A percentile compares a stretch with the other conserved stretches of the same genome.
These are phyloP conservation scores for Microplitis manilae DNA, from an alignment of 2,888 invertebrate genomes.

Conservation along the genomic window DNA sequence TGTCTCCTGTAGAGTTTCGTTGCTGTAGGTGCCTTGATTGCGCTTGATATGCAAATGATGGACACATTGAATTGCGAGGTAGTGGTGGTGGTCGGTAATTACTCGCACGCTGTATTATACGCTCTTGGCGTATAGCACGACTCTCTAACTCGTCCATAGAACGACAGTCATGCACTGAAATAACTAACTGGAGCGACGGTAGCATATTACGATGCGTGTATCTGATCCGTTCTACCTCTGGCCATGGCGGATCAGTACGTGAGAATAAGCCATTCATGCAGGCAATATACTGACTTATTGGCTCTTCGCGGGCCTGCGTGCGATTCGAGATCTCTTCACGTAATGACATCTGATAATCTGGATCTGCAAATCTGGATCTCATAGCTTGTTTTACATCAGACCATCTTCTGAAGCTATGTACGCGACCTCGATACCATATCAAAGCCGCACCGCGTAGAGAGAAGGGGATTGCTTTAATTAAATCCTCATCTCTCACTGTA, in stretches of 20 bases:
- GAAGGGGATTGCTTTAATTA: not conserved
- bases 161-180: not conserved
- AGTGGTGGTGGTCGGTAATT: not conserved
- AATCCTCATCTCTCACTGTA: not conserved
- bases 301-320: not conserved
- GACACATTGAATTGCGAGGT: not conserved
- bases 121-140: not conserved
- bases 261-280: conserved; percentile 3
- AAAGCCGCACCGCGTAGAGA: not conserved
- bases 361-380: not conserved
- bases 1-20: not conserved
- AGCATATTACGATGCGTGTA: not conserved
- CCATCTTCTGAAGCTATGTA: not conserved
- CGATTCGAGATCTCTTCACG: not conserved
- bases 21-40: not conserved
- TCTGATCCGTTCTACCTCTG: not conserved
- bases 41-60: not conserved
- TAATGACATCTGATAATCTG: not conserved
- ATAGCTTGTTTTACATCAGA: not conserved
- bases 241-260: not conserved
- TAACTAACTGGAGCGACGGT: not conserved
- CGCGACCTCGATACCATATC: not conserved
- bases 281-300: not conserved
- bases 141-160: not conserved
- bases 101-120: not conserved